Base-by-base conservation (phyloP, 2,888 invertebrate species). In the Pycnomerus fuliginosus region DNA sequence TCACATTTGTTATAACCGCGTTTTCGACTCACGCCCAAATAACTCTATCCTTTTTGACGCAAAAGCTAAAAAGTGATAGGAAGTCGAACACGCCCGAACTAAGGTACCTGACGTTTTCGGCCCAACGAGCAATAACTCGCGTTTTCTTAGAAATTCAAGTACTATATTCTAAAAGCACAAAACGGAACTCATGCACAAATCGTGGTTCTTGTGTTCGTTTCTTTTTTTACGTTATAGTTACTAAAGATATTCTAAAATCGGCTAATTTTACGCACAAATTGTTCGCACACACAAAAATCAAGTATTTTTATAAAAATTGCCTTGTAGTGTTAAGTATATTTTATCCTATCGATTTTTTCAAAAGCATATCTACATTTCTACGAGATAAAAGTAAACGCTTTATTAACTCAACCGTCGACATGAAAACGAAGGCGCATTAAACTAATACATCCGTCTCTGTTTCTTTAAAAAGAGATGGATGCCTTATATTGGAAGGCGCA, bases 101-200 rank as follows among this genome's bases (percentile, higher is more conserved):
- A n/a, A n/a, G n/a, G n/a, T n/a, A n/a, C n/a, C n/a, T n/a, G n/a
- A n/a, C n/a, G n/a, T n/a, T n/a, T n/a, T n/a, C n/a, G n/a, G n/a
- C n/a, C n/a, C n/a, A n/a, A n/a, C n/a, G n/a, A n/a, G n/a, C n/a
- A n/a, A n/a, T n/a, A n/a, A n/a, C n/a, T n/a, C n/a, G n/a, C n/a
- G n/a, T n/a, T n/a, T n/a, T n/a, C n/a, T n/a, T n/a, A n/a, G n/a
- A n/a, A n/a, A n/a, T n/a, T 12, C 10, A 38, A 38, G 46, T 46
- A 46, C 36, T 28, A 41, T 41, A 46, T 46, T 46, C 46, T 46
- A 46, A 45, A 45, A 41, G 41, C 46, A 46, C 46, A 36, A 41
- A 42, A 22, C 25, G 34, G 27, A 41, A 20, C 34, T 34, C 16
- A 45, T 45, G 45, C 45, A 45, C 45, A 45, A 45, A 45, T 40